Evolutionary conservation across 2,888 invertebrate genomes (phyloP), one percentile per base, ranked within the genome.

Genomic region (Muschampia staudingeri): DNA sequence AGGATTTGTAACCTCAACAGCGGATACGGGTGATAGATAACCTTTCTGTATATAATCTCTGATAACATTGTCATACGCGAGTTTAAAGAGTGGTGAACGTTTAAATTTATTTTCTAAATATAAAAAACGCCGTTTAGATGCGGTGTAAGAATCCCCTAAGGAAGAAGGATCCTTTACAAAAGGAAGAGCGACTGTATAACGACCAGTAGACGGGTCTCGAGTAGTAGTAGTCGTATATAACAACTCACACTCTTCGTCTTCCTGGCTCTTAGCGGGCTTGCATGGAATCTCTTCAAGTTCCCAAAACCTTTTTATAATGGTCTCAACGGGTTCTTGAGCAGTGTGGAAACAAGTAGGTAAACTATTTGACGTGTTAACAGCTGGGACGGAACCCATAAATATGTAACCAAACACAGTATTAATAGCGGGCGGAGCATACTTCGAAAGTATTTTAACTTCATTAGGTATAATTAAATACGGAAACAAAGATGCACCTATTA

Each of bases 401-500:
- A 48, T 16, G 7, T 48, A 48, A 0, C 48, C 48, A 12, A 48
- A 48, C 5, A 48, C 16, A 16, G 48, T 16, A 16, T 48, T 16
- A 16, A 48, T 48, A 48, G 48, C 48, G 76, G 76, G 76, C 61
- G 76, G 76, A 65, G 61, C 61, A 34, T 14, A 12, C 11, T 76
- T 42, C n/a, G 76, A 76, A 25, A 9, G 1, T 7, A 16, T 14
- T 8, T 76, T 12, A 42, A 76, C 25, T 7, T 65, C 25, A 65
- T 65, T 11, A 2, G 65, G 65, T 40, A 76, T n/a, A n/a, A 87
- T 69, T 34, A 85, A 61, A 37, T 82, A 83, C 30, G 84, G 76
- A 70, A 86, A 85, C 4, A 86, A 25, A 9, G 80, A 70, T 12
- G 85, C 80, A 14, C 86, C 85, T 72, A 85, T 78, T 9, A 86